These are phyloP conservation scores for Noctilio leporinus DNA, from an alignment of 2,113 vertebrate species.

Conservation along the genomic window DNA sequence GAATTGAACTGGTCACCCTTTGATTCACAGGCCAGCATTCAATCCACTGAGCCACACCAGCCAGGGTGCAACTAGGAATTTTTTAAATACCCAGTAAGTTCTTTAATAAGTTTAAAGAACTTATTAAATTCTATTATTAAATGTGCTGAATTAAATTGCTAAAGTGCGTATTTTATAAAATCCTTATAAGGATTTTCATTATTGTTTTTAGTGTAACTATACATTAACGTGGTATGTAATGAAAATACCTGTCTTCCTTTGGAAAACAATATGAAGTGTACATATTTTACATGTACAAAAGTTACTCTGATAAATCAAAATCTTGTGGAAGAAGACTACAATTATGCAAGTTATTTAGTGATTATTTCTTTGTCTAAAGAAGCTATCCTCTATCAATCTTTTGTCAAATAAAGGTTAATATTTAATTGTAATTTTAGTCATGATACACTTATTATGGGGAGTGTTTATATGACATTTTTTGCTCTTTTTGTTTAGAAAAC, in stretches of 20 bases:
- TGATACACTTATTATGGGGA: neutral
- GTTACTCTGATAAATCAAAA: neutral
- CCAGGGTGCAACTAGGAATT: too few relatives aligned
- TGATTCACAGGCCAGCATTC: too few relatives aligned
- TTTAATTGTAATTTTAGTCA: neutral
- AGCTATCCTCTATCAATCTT: neutral
- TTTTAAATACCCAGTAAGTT: neutral
- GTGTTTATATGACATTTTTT: neutral
- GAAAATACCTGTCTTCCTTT: neutral
- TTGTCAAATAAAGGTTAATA: neutral
- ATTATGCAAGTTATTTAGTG: neutral
- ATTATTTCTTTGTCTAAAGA: neutral
- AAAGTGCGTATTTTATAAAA: neutral
- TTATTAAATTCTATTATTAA: too few relatives aligned
- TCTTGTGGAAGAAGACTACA: neutral
- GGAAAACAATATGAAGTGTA: neutral
- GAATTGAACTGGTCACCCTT: too few relatives aligned
- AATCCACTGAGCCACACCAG: too few relatives aligned
- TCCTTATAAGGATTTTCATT: neutral
- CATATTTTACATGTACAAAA: neutral
- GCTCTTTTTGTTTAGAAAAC: constrained; percentile 1
- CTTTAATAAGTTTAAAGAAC: neutral
- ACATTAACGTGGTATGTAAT: neutral
- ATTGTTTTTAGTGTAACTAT: neutral
- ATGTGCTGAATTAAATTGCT: neutral